These are phyloP conservation scores for Eupithecia centaureata DNA, from an alignment of 2,888 invertebrate genomes.

Conservation along the genomic window DNA sequence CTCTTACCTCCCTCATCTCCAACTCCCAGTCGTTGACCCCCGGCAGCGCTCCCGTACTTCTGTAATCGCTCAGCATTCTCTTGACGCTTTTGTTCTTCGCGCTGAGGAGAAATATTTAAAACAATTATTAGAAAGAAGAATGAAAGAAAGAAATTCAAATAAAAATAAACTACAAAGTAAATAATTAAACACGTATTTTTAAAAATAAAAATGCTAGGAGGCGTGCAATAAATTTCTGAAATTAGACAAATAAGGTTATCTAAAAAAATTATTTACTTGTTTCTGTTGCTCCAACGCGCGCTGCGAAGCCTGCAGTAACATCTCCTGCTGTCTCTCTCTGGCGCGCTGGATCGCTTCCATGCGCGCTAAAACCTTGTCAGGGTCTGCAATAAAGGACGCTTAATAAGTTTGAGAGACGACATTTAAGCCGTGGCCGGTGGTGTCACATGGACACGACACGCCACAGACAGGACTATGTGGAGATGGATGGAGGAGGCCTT, in stretches of 20 bases:
- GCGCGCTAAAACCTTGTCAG: conserved; percentile 61
- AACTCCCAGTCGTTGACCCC: conserved; percentile 53
- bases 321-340: conserved; percentile 63
- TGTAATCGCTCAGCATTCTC: conserved; percentile 59
- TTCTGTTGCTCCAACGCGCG: conserved; percentile 58
- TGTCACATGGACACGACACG: no score
- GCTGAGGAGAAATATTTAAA: conserved; percentile 48
- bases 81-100: conserved; percentile 62
- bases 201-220: no score
- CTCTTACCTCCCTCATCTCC: conserved; percentile 49
- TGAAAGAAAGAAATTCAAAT: no score
- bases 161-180: no score
- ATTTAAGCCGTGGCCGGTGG: no score
- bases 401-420: no score
- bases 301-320: conserved; percentile 58
- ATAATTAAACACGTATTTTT: no score
- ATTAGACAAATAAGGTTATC: no score
- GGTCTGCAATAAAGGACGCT: conserved; percentile 64
- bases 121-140: no score
- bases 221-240: no score
- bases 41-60: conserved; percentile 60
- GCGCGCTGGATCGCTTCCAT: conserved; percentile 71
- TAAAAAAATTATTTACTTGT: conserved; percentile 58
- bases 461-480: no score
- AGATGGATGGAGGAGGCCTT: no score